These are phyloP conservation scores for Erythrolamprus reginae DNA, from an alignment of 2,113 vertebrate genomes.

Conservation along the genomic window DNA sequence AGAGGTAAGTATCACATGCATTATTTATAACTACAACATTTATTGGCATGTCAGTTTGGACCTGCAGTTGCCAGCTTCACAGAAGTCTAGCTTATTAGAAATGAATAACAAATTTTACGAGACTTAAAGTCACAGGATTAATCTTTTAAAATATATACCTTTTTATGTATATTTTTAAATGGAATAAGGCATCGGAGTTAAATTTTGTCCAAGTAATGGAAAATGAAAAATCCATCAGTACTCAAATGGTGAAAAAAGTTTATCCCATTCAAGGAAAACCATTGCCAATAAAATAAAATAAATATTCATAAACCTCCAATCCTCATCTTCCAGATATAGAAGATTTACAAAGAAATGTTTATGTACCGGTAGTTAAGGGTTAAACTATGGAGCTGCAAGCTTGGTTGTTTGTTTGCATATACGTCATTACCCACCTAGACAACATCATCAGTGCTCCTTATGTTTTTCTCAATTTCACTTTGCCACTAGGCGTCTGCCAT, in stretches of 20 bases:
- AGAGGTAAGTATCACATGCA: not conserved
- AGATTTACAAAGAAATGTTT: not conserved
- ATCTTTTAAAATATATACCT: not conserved
- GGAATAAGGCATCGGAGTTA: not conserved
- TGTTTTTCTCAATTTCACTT: not conserved
- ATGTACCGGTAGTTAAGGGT: no score
- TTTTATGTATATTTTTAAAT: not conserved
- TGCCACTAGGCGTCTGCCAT: not conserved
- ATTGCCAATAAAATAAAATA: not conserved
- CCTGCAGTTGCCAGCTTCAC: not conserved
- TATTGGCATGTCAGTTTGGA: not conserved
- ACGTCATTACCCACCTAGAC: not conserved
- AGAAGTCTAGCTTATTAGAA: not conserved
- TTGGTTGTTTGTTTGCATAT: not conserved
- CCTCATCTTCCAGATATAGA: not conserved
- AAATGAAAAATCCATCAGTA: not conserved
- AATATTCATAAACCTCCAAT: not conserved
- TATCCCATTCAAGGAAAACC: not conserved
- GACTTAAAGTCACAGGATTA: not conserved
- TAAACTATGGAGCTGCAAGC: not conserved
- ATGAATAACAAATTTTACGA: not conserved
- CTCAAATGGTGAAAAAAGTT: not conserved
- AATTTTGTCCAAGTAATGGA: not conserved
- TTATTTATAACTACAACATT: not conserved
- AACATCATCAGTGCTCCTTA: not conserved